Percentiles rank a stretch among this genome's conserved stretches.
Evolutionary conservation across 2,888 invertebrate genomes (phyloP).

Genomic region (Xestobium rufovillosum): DNA sequence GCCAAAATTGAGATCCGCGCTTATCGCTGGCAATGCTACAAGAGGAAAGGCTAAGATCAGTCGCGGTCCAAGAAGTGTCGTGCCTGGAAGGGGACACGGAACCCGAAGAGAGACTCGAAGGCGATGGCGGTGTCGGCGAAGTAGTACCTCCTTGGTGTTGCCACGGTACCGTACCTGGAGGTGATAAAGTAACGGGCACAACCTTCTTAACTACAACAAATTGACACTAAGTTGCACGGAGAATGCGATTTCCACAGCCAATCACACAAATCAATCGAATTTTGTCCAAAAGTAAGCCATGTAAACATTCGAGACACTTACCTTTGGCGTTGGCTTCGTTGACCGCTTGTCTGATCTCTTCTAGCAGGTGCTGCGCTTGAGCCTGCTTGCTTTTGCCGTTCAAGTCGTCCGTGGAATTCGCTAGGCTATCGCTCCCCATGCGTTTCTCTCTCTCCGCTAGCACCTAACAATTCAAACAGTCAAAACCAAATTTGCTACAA

Average conservation of each 20-base stretch:
- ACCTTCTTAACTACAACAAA: conserved; percentile 54
- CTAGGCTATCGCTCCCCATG: conserved; percentile 45
- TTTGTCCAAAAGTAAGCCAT: too few relatives aligned
- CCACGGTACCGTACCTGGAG: conserved; percentile 57
- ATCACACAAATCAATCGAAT: conserved; percentile 9
- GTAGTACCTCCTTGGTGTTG: conserved; percentile 45
- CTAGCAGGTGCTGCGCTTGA: conserved; percentile 74
- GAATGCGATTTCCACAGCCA: conserved; percentile 13
- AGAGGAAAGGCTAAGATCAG: conserved; percentile 52
- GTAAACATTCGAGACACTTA: too few relatives aligned
- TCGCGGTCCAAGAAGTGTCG: conserved; percentile 46
- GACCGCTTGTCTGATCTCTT: conserved; percentile 82
- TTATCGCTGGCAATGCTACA: conserved; percentile 58
- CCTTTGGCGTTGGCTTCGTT: conserved; percentile 84
- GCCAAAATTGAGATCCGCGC: conserved; percentile 57
- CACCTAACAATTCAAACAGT: conserved; percentile 38
- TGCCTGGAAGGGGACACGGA: conserved; percentile 48
- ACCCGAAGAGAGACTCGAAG: conserved; percentile 58
- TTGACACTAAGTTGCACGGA: conserved; percentile 13
- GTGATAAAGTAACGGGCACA: conserved; percentile 54
- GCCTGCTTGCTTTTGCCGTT: conserved; percentile 52
- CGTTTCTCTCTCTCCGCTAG: conserved; percentile 78
- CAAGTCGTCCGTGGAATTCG: conserved; percentile 57
- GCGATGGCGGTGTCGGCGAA: conserved; percentile 53
- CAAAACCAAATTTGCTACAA: too few relatives aligned